phyloP scores from a whole-genome alignment of 2,888 invertebrate species.

The Leptogaster cylindrica region DNA sequence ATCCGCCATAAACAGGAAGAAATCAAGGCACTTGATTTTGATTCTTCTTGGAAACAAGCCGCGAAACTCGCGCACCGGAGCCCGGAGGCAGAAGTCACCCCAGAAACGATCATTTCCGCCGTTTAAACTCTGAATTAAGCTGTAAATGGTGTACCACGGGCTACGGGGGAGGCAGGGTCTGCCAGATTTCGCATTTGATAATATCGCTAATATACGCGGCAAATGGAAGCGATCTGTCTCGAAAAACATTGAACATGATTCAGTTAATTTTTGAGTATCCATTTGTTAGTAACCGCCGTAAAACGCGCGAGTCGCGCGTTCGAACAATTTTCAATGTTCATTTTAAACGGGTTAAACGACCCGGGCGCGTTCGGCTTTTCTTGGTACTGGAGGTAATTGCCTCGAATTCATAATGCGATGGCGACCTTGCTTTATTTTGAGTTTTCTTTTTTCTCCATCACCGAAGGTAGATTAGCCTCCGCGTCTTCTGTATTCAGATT shows the following conservation, averaged over 20 bases:
- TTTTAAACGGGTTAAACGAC: constrained; percentile 23
- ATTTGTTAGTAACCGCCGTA: no score
- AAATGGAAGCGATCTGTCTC: no score
- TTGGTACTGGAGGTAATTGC: constrained; percentile 27
- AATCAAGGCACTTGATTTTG: no score
- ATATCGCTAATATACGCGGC: not conserved
- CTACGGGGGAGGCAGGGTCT: constrained; percentile 7
- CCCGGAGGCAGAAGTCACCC: constrained; percentile 20
- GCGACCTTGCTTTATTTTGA: constrained; percentile 13
- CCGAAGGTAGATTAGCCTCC: not conserved
- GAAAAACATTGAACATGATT: constrained; percentile 29
- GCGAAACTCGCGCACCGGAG: no score
- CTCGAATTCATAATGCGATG: not conserved
- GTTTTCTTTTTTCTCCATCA: not conserved
- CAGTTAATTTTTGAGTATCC: no score
- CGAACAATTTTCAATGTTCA: not conserved
- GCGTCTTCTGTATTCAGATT: not conserved
- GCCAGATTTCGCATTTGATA: not conserved
- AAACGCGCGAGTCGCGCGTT: no score
- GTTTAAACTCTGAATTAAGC: constrained; percentile 1
- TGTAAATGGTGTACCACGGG: constrained; percentile 8
- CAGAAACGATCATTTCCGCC: constrained; percentile 18
- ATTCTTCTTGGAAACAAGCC: no score
- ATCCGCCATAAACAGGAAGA: no score
- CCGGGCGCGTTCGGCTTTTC: constrained; percentile 16